These are phyloP conservation scores for Drosophila pachea DNA, from an alignment of 1,140 invertebrate species.

Conservation along the genomic window DNA sequence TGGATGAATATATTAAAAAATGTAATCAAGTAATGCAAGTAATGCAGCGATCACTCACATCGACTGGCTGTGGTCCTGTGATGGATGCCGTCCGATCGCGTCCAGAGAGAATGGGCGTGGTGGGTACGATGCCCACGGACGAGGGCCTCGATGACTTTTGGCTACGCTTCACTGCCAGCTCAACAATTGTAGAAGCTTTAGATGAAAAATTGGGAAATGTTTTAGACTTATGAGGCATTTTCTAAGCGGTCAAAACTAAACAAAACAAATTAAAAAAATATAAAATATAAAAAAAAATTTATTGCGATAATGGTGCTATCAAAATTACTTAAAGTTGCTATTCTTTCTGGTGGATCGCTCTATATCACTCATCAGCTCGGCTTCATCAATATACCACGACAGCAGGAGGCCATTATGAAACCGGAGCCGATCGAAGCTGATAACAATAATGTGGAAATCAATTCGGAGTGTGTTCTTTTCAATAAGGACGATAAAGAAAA, in stretches of 20 bases:
- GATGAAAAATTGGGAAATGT: background rate
- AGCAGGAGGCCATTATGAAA: too few relatives aligned
- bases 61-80: slow-evolving; percentile 92
- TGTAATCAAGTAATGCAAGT: background rate
- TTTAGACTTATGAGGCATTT: background rate
- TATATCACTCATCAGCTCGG: too few relatives aligned
- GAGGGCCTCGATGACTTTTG: slow-evolving; percentile 71
- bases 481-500: background rate
- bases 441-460: too few relatives aligned
- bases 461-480: too few relatives aligned
- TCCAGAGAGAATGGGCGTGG: slow-evolving; percentile 71
- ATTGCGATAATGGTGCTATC: too few relatives aligned
- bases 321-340: too few relatives aligned
- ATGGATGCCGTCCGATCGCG: slow-evolving; percentile 81
- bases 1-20: slow-evolving; percentile 8
- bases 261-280: background rate
- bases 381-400: too few relatives aligned
- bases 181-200: slow-evolving; percentile 72
- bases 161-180: slow-evolving; percentile 73
- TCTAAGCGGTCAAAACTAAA: slow-evolving; percentile 22
- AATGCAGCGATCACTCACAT: slow-evolving; percentile 82
- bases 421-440: too few relatives aligned
- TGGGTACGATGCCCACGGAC: slow-evolving; percentile 69
- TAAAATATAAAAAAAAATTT: too few relatives aligned
- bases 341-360: too few relatives aligned